Evolutionary conservation across 2,113 vertebrate genomes (phyloP).

Genomic region (Galbula dea): DNA sequence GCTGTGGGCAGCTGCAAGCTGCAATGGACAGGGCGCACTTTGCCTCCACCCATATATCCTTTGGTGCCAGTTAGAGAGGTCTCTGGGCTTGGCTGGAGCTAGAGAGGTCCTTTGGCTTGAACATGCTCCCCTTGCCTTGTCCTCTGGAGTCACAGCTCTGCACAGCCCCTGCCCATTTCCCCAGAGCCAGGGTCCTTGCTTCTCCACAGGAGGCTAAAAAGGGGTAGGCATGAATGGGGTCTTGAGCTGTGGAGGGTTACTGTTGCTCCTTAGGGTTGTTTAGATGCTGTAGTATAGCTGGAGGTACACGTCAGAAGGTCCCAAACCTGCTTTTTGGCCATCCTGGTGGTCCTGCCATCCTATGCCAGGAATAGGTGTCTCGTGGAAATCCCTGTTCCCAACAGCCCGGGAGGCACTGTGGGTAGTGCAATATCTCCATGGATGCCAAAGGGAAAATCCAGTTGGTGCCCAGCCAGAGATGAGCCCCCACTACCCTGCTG

Average conservation of each 20-base stretch:
- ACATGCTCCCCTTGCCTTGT: not conserved
- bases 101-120: not conserved
- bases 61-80: conserved; percentile 43
- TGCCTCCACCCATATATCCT: conserved; percentile 89
- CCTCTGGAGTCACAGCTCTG: not conserved
- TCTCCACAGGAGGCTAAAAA: not conserved
- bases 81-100: not conserved
- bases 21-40: conserved; percentile 69
- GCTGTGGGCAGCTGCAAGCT: conserved; percentile 71
- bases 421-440: not conserved
- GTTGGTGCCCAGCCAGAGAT: not conserved
- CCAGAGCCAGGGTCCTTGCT: not conserved
- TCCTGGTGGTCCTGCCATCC: not conserved
- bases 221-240: not conserved
- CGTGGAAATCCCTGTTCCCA: not conserved
- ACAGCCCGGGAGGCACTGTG: not conserved
- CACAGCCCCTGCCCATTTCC: fast-evolving
- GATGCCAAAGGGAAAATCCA: not conserved
- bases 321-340: not conserved
- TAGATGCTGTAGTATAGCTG: not conserved
- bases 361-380: not conserved
- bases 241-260: not conserved
- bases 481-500: not conserved
- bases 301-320: not conserved
- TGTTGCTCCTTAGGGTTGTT: not conserved